Evolutionary conservation across 2,797 vertebrate species (phyloP).

Genomic region (Pseudomugil gertrudae): DNA sequence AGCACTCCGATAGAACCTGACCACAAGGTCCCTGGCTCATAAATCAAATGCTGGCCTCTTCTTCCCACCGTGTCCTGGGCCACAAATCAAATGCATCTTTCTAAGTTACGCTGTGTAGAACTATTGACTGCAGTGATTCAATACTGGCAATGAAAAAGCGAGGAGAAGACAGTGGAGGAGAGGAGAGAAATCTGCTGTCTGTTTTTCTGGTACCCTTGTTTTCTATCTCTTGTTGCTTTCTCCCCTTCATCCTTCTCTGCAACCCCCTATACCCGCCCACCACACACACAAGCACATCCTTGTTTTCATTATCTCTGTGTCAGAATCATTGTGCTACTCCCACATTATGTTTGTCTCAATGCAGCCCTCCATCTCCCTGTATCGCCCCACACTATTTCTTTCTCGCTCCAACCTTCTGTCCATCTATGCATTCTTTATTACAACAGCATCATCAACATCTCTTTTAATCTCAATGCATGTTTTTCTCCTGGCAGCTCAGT

Average conservation of each 20-base stretch:
- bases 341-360: conserved; percentile 54
- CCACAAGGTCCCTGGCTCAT: conserved; percentile 73
- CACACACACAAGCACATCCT: conserved; percentile 20
- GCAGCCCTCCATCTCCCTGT: conserved; percentile 34
- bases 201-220: conserved; percentile 46
- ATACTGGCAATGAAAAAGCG: conserved; percentile 61
- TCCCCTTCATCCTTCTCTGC: conserved; percentile 18
- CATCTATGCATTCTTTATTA: conserved; percentile 37
- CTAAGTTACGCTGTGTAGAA: conserved; percentile 69
- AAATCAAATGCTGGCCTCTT: conserved; percentile 70
- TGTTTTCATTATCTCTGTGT: conserved; percentile 66
- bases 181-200: conserved; percentile 27
- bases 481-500: conserved; percentile 27
- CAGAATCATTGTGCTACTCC: conserved; percentile 57
- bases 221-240: conserved; percentile 33
- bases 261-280: conserved; percentile 6
- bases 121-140: conserved; percentile 76
- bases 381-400: conserved; percentile 19
- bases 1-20: conserved; percentile 54
- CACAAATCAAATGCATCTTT: conserved; percentile 80
- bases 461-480: conserved; percentile 26
- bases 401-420: conserved; percentile 34
- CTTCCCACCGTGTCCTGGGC: conserved; percentile 57
- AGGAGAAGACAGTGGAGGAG: conserved; percentile 22
- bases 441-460: conserved; percentile 28